phyloP scores from a whole-genome alignment of 2,113 vertebrate species.

The Macquaria australasica region DNA sequence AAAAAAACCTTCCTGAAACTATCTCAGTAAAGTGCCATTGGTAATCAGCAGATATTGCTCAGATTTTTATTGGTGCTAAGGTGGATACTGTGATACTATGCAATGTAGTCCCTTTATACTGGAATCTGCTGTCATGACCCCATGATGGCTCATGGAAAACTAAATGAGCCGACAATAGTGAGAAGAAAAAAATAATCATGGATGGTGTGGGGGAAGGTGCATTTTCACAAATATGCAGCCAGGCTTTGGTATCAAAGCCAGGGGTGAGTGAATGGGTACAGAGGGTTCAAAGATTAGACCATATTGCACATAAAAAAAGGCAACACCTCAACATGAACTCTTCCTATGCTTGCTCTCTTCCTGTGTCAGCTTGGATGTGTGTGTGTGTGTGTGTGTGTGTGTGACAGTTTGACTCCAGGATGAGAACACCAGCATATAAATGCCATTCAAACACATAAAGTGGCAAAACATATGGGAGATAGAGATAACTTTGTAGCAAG shows the following conservation, averaged over 20 bases:
- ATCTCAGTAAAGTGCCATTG: neutral
- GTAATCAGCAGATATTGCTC: conserved; percentile 19
- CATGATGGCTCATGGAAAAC: conserved; percentile 85
- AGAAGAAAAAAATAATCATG: neutral
- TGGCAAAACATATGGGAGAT: conserved; percentile 37
- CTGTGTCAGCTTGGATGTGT: conserved; percentile 33
- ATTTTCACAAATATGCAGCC: conserved; percentile 24
- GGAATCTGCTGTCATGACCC: conserved; percentile 89
- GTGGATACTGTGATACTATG: conserved; percentile 6
- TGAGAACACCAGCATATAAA: conserved; percentile 43
- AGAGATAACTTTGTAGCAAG: conserved; percentile 35
- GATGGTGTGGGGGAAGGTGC: neutral
- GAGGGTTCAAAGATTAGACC: conserved; percentile 14
- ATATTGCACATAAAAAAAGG: neutral
- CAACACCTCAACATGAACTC: conserved; percentile 19
- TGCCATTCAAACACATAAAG: conserved; percentile 39
- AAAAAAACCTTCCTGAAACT: no score
- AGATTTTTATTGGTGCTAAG: neutral
- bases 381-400: conserved; percentile 3
- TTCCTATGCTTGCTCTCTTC: neutral
- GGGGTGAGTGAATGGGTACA: neutral
- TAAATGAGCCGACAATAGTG: conserved; percentile 85
- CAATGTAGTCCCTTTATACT: conserved; percentile 70
- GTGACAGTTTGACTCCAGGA: conserved; percentile 53
- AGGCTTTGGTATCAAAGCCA: conserved; percentile 12